Conservation (phyloP, 2,113 vertebrate species). For the Lagopus muta region DNA sequence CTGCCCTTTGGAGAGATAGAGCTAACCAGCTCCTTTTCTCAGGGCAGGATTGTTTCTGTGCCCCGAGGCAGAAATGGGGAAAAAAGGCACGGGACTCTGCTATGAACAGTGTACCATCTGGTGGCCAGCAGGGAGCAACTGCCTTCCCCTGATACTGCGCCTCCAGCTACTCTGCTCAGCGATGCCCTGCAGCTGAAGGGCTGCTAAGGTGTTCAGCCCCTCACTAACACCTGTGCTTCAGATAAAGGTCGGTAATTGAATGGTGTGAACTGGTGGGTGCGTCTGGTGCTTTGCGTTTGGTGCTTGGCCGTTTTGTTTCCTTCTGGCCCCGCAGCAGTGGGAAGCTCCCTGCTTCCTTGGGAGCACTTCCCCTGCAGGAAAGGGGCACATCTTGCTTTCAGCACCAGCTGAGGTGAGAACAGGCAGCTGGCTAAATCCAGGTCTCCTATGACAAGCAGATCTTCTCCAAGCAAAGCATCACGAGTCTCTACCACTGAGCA, state of each 20-base stretch:
- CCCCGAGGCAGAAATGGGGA: fast-evolving
- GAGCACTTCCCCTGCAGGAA: not conserved
- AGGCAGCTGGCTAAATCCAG: fast-evolving
- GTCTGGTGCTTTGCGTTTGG: fast-evolving
- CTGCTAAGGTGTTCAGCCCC: too few relatives aligned
- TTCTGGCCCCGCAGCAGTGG: fast-evolving
- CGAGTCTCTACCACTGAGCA: not conserved
- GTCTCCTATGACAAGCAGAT: fast-evolving
- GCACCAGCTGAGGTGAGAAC: not conserved
- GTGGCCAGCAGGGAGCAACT: not conserved
- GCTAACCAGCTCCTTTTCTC: not conserved
- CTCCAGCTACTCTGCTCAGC: too few relatives aligned
- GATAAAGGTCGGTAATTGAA: fast-evolving
- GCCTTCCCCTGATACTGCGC: too few relatives aligned
- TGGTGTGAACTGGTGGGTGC: fast-evolving
- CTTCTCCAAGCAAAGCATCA: fast-evolving
- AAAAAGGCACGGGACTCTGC: not conserved
- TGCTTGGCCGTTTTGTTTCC: too few relatives aligned
- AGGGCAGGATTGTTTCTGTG: not conserved
- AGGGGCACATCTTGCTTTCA: not conserved
- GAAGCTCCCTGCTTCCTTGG: fast-evolving
- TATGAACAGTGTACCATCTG: not conserved
- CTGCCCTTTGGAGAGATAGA: too few relatives aligned
- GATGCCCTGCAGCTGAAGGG: not conserved
- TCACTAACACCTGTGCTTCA: fast-evolving